These are phyloP conservation scores for Hesperia comma DNA, from an alignment of 2,888 invertebrate species.

Conservation along the genomic window DNA sequence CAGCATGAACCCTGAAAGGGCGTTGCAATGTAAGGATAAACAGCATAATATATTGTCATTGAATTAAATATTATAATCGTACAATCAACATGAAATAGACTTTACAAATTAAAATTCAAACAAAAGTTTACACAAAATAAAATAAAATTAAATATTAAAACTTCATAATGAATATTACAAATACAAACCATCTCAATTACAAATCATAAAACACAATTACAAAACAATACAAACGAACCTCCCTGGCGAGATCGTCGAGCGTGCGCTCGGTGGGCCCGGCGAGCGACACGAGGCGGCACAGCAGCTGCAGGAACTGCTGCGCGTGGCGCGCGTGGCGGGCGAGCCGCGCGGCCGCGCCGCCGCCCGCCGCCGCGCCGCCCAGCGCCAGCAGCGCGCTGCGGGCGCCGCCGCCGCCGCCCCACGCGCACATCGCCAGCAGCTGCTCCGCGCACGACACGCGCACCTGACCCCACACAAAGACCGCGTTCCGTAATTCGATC, in stretches of 20 bases:
- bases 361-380: conserved; percentile 62
- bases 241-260: conserved; percentile 77
- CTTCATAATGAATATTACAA: too few species aligned
- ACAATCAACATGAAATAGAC: too few species aligned
- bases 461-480: conserved; percentile 75
- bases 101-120: too few species aligned
- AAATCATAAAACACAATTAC: too few species aligned
- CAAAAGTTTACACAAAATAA: too few species aligned
- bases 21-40: too few species aligned
- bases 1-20: too few species aligned
- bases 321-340: conserved; percentile 87
- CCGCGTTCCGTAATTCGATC: too few species aligned
- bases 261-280: conserved; percentile 89
- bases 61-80: too few species aligned
- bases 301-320: conserved; percentile 90
- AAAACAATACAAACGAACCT: conserved; percentile 51
- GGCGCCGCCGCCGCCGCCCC: conserved; percentile 86
- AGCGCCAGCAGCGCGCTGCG: conserved; percentile 66
- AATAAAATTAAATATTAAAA: too few species aligned
- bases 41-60: too few species aligned
- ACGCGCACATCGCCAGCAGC: conserved; percentile 92
- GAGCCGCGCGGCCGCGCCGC: conserved; percentile 79
- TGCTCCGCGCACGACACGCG: conserved; percentile 93
- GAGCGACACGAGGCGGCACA: conserved; percentile 87
- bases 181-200: too few species aligned